Conservation (phyloP, 2,888 invertebrate genomes). For the Platycheirus albimanus region DNA sequence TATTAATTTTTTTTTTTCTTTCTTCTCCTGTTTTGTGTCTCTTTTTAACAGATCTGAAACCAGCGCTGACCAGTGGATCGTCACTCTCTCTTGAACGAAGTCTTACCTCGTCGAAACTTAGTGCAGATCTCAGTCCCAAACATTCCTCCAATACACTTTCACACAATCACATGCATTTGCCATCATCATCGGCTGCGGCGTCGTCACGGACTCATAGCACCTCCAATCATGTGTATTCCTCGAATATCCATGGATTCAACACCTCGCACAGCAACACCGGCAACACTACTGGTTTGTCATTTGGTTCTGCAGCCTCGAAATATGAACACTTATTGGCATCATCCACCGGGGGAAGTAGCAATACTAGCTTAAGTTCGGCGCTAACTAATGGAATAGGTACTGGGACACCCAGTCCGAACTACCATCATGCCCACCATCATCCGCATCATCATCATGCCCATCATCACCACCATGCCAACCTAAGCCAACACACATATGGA, state of each 20-base stretch:
- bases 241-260: slow-evolving; percentile 71
- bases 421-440: slow-evolving; percentile 77
- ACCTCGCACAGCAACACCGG: slow-evolving; percentile 75
- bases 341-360: slow-evolving; percentile 73
- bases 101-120: slow-evolving; percentile 72
- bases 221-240: slow-evolving; percentile 78
- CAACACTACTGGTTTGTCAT: slow-evolving; percentile 75
- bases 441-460: slow-evolving; percentile 78
- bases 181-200: slow-evolving; percentile 74
- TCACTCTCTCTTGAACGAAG: slow-evolving; percentile 78
- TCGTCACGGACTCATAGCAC: slow-evolving; percentile 74
- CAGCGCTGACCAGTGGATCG: slow-evolving; percentile 76
- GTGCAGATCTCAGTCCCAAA: slow-evolving; percentile 73
- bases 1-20: slow-evolving; percentile 21
- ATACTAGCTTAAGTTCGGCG: slow-evolving; percentile 66
- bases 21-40: too few relatives aligned
- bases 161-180: slow-evolving; percentile 75
- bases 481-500: slow-evolving; percentile 77
- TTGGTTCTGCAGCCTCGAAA: slow-evolving; percentile 77
- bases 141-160: slow-evolving; percentile 71
- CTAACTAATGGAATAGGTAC: slow-evolving; percentile 75
- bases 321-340: slow-evolving; percentile 78
- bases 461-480: slow-evolving; percentile 77
- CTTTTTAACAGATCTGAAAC: slow-evolving; percentile 79
- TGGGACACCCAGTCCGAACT: slow-evolving; percentile 80